These are phyloP conservation scores for Ceyx margarethae DNA, from an alignment of 2,113 vertebrate species.

Conservation along the genomic window DNA sequence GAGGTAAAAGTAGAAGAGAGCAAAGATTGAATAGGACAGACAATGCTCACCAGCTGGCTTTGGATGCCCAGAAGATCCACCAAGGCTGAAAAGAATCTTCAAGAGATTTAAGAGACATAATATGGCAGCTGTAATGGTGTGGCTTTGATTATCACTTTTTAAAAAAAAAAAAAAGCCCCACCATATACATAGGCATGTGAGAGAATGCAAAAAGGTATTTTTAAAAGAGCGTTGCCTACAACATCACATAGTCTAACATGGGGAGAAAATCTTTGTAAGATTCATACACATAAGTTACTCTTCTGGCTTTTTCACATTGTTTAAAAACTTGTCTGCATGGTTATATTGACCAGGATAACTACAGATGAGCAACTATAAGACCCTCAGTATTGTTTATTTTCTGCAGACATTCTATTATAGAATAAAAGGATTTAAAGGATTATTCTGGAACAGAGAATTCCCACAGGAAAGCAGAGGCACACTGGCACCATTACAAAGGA, in stretches of 20 bases:
- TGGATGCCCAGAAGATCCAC: neutral
- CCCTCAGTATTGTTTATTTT: neutral
- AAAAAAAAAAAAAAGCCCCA: neutral
- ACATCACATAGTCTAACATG: neutral
- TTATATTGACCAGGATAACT: neutral
- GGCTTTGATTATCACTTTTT: neutral
- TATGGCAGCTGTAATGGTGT: neutral
- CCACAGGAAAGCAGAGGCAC: conserved; percentile 24
- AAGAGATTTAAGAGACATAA: neutral
- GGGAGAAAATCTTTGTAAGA: neutral
- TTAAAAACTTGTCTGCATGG: neutral
- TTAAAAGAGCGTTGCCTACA: neutral
- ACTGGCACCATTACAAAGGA: conserved; percentile 18
- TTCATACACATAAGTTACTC: neutral
- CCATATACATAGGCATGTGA: neutral
- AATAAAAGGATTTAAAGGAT: conserved; percentile 32
- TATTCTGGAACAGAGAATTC: conserved; percentile 35
- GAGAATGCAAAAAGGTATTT: neutral
- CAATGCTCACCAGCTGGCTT: neutral
- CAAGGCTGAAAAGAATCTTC: neutral
- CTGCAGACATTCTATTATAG: neutral
- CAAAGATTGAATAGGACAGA: neutral
- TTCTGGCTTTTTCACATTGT: neutral
- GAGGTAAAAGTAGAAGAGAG: neutral
- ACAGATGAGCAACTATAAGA: neutral